These are phyloP conservation scores for Slavum lentiscoides DNA, from an alignment of 2,888 invertebrate species.

Conservation along the genomic window DNA sequence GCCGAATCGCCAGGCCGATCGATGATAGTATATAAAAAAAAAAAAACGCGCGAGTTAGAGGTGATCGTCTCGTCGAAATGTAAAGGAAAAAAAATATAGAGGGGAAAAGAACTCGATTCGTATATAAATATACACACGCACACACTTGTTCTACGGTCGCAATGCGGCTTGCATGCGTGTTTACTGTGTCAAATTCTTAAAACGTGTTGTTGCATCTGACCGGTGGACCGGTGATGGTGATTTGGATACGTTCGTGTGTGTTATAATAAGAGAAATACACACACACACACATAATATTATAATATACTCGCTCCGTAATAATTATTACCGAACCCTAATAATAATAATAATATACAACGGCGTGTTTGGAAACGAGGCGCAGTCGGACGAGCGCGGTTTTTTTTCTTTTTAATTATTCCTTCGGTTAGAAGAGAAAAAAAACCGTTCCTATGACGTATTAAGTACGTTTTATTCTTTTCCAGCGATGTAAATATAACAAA, in stretches of 20 bases:
- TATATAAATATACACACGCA: background rate
- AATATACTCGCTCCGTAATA: background rate
- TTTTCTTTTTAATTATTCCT: too few relatives aligned
- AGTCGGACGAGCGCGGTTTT: too few relatives aligned
- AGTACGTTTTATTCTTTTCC: too few relatives aligned
- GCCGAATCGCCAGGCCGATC: background rate
- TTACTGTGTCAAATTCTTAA: slow-evolving; percentile 41
- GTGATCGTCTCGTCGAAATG: background rate
- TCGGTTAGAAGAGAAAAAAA: too few relatives aligned
- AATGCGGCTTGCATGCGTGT: background rate
- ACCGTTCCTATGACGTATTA: too few relatives aligned
- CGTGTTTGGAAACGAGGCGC: too few relatives aligned
- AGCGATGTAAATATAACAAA: too few relatives aligned
- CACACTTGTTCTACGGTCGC: background rate
- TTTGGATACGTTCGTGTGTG: background rate
- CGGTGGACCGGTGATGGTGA: background rate
- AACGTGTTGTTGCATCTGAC: slow-evolving; percentile 17
- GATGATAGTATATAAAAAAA: too few relatives aligned
- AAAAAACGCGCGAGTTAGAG: background rate
- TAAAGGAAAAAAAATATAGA: background rate
- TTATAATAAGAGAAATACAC: background rate
- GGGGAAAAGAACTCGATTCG: slow-evolving; percentile 9
- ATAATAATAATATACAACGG: too few relatives aligned
- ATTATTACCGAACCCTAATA: background rate
- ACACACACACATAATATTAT: background rate